Evolutionary conservation across 2,113 vertebrate species (phyloP).

Genomic region (Thalassarche chlororhynchos): DNA sequence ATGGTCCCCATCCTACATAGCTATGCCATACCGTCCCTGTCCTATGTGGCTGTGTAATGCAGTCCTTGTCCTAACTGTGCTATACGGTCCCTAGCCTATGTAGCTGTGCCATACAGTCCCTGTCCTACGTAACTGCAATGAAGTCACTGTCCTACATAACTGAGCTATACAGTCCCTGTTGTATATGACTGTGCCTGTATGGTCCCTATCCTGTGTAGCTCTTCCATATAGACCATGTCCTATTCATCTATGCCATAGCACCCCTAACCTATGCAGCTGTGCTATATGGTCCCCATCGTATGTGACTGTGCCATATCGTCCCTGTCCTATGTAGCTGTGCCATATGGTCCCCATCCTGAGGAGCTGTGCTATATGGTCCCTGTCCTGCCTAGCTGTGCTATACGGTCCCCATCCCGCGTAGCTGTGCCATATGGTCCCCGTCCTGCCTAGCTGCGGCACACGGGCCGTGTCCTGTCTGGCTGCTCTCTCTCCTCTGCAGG

Average conservation of each 20-base stretch:
- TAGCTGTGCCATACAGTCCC: background rate
- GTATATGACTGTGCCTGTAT: background rate
- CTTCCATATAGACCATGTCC: background rate
- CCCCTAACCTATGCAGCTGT: background rate
- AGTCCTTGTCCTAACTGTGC: background rate
- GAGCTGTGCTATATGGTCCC: background rate
- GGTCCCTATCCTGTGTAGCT: background rate
- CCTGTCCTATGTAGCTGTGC: background rate
- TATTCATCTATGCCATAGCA: background rate
- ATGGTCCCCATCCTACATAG: accelerated
- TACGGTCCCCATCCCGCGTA: background rate
- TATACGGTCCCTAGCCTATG: background rate
- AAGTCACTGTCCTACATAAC: background rate
- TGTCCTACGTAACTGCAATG: background rate
- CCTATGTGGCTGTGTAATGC: background rate
- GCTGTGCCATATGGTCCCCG: no score
- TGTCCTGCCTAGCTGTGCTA: background rate
- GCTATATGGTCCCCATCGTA: background rate
- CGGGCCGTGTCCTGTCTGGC: no score
- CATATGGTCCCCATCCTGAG: background rate
- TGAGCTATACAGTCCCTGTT: accelerated
- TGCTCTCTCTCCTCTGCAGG: background rate
- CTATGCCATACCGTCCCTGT: background rate
- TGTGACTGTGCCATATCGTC: background rate
- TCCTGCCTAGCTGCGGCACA: background rate